phyloP scores from a whole-genome alignment of 1,140 invertebrate genomes.

The Neodiprion fabricii region DNA sequence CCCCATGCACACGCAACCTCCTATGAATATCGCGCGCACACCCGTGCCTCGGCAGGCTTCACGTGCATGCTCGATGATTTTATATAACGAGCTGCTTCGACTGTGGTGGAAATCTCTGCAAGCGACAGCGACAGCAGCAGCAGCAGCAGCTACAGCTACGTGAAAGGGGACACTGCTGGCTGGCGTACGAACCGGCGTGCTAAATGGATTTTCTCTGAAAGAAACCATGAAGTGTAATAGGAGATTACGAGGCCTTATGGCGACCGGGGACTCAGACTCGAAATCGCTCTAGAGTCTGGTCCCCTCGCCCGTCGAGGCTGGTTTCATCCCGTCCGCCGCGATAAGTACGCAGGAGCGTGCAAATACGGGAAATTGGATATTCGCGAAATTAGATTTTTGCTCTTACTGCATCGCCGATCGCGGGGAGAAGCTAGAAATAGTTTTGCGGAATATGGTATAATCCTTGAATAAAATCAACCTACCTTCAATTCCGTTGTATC shows the following conservation, averaged over 20 bases:
- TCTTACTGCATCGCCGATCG: not conserved
- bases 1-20: not conserved
- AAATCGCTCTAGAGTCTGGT: not conserved
- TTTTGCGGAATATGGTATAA: too few species aligned
- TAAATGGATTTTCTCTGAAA: constrained; percentile 16
- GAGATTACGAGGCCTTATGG: constrained; percentile 15
- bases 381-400: not conserved
- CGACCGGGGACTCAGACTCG: not conserved
- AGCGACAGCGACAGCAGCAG: not conserved
- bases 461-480: too few species aligned
- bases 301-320: not conserved
- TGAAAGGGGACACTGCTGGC: constrained; percentile 8
- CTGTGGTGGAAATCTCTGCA: not conserved
- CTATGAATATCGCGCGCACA: not conserved
- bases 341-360: not conserved
- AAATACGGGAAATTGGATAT: constrained; percentile 13
- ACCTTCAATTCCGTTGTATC: too few species aligned
- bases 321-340: not conserved
- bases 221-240: constrained; percentile 15
- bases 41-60: not conserved
- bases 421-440: too few species aligned
- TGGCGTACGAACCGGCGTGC: constrained; percentile 7
- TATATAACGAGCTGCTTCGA: not conserved
- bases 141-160: not conserved
- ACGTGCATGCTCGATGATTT: not conserved